Base-by-base conservation (phyloP, 2,113 vertebrate species). In the Odobenus rosmarus region DNA sequence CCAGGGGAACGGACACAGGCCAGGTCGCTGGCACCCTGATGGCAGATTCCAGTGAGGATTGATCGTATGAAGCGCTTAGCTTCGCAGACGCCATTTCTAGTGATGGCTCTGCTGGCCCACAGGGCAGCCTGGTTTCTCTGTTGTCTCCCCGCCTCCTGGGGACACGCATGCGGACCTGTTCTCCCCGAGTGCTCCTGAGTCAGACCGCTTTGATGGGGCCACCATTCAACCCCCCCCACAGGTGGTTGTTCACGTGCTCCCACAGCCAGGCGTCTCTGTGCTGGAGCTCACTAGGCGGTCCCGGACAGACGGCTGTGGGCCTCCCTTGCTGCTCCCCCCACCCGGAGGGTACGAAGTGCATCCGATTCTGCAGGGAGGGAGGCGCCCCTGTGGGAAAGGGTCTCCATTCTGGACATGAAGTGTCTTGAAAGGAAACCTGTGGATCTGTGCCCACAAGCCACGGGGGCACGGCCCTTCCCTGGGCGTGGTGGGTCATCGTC, bases 51-150 rank as follows among this genome's bases (percentile, higher is more conserved):
- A 5, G 7, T 1, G 53, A 59, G 18, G 39, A 21, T 5, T 1
- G 53, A 53, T 18, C 13, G 7, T 2, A 5, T 31, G 67, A 74
- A 53, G 84, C 62, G 10, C 18, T 31, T 28, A 2, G 26, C 61
- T 61, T 69, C 0, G 0, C 33, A 13, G 3, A 51, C 18, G 74
- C 74, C 2, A 2, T 5, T 31, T 46, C 13, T 0, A 3, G 62
- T 67, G 83, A 15, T 13, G 0, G 1, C 5, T 1, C 1, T 1
- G 42, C 11, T 0, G 46, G n/a, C 33, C 16, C 18, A 0, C 15
- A 7, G 51, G 8, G 23, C 67, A 12, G 23, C n/a, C 9, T 28
- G 82, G 19, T 15, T 18, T 19, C 11, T 57, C 12, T 9, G 4
- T 36, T 2, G 3, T 42, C 76, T 33, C 69, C 36, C 36, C 3